These are phyloP conservation scores for Odontophorus gujanensis DNA, from an alignment of 2,113 vertebrate species.

Conservation along the genomic window DNA sequence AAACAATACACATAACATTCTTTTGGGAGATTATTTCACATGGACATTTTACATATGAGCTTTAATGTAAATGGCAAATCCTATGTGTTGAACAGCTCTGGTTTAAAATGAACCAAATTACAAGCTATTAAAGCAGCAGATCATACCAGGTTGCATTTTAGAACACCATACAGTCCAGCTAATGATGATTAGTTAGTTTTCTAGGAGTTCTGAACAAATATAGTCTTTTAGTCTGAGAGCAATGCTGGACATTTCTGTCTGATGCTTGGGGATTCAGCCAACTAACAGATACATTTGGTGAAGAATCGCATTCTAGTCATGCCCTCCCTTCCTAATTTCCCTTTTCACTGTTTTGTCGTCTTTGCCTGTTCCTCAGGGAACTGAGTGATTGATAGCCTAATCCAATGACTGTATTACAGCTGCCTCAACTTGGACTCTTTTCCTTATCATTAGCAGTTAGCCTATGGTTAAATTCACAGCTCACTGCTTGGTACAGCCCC, in stretches of 20 bases:
- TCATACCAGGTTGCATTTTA: not conserved
- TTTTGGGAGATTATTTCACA: slow-evolving; percentile 36
- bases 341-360: slow-evolving; percentile 85
- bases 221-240: slow-evolving; percentile 58
- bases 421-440: slow-evolving; percentile 84
- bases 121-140: not conserved
- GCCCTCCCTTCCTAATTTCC: slow-evolving; percentile 83
- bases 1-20: not conserved
- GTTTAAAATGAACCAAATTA: slow-evolving; percentile 3
- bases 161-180: not conserved
- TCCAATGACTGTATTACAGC: slow-evolving; percentile 87
- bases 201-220: slow-evolving; percentile 49
- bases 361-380: slow-evolving; percentile 82
- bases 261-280: slow-evolving; percentile 69
- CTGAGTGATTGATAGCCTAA: slow-evolving; percentile 89
- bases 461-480: slow-evolving; percentile 92
- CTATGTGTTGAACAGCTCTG: not conserved
- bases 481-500: slow-evolving; percentile 87
- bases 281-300: slow-evolving; percentile 76
- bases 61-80: not conserved
- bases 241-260: slow-evolving; percentile 52
- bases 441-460: slow-evolving; percentile 93
- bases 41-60: not conserved
- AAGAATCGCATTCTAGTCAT: slow-evolving; percentile 84
- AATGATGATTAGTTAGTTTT: slow-evolving; percentile 39